These are phyloP conservation scores for Panthera leo DNA, from an alignment of 2,113 vertebrate species.

Conservation along the genomic window DNA sequence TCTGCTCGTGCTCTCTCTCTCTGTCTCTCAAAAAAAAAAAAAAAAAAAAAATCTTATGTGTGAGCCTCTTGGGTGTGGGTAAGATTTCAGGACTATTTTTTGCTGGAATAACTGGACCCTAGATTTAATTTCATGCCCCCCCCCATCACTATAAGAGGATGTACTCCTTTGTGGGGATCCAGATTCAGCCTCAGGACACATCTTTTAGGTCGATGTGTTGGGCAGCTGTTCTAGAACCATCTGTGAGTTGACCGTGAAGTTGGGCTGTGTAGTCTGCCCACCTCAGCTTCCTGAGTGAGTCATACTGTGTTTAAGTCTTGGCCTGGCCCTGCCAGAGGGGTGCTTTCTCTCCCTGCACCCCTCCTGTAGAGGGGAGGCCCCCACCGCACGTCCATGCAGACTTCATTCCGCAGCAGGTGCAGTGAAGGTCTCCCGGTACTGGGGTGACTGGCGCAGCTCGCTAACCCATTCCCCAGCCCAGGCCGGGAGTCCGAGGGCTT, in stretches of 20 bases:
- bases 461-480: not conserved
- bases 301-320: not conserved
- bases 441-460: too few species aligned
- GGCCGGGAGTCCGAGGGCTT: not conserved
- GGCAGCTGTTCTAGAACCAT: too few species aligned
- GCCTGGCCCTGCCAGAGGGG: not conserved
- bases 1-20: too few species aligned
- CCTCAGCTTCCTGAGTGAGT: not conserved
- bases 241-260: not conserved
- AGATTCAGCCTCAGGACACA: not conserved
- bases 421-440: not conserved
- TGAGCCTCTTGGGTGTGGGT: not conserved
- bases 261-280: too few species aligned
- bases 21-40: too few species aligned
- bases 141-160: not conserved
- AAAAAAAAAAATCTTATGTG: too few species aligned
- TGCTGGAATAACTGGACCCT: not conserved
- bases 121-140: not conserved
- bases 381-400: not conserved
- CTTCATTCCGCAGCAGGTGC: not conserved
- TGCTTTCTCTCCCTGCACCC: not conserved
- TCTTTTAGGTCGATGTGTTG: not conserved
- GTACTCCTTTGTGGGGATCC: not conserved
- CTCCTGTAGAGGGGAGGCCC: not conserved
- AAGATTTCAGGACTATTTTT: not conserved